These are phyloP conservation scores for Phaenicophaeus curvirostris DNA, from an alignment of 2,797 vertebrate species.

Conservation along the genomic window DNA sequence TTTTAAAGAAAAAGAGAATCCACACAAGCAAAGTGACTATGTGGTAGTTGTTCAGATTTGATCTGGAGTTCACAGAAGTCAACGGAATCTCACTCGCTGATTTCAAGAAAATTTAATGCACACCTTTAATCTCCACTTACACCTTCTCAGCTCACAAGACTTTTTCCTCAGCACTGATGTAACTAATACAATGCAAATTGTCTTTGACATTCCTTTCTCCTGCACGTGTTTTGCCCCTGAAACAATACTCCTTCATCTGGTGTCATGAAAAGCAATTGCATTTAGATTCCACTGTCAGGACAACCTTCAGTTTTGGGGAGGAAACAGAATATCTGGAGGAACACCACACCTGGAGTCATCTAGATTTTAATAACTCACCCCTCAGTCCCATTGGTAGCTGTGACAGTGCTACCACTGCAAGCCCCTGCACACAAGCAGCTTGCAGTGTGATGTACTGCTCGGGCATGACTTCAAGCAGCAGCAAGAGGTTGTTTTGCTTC, in stretches of 20 bases:
- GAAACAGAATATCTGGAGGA: background rate
- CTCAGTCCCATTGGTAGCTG: background rate
- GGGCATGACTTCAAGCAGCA: background rate
- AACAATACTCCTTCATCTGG: background rate
- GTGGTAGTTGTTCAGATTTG: background rate
- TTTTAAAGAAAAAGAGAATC: background rate
- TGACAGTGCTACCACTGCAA: background rate
- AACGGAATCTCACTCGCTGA: background rate
- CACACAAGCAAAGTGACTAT: background rate
- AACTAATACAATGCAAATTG: conserved; percentile 55
- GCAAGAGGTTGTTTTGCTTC: background rate
- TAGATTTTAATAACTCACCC: background rate
- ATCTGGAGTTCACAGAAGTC: background rate
- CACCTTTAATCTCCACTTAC: conserved; percentile 44
- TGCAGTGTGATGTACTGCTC: background rate
- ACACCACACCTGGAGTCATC: background rate
- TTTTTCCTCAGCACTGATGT: conserved; percentile 33
- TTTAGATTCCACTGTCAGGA: background rate
- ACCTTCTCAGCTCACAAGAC: background rate
- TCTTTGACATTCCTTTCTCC: conserved; percentile 51
- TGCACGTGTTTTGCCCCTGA: conserved; percentile 50
- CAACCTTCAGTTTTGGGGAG: background rate
- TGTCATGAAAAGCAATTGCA: conserved; percentile 12
- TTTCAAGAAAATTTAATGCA: conserved; percentile 7
- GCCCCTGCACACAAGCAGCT: background rate